A percentile compares a stretch with the other conserved stretches of the same genome.
phyloP scores from a whole-genome alignment of 2,797 vertebrate species.

The Pseudotriccus pelzelni region DNA sequence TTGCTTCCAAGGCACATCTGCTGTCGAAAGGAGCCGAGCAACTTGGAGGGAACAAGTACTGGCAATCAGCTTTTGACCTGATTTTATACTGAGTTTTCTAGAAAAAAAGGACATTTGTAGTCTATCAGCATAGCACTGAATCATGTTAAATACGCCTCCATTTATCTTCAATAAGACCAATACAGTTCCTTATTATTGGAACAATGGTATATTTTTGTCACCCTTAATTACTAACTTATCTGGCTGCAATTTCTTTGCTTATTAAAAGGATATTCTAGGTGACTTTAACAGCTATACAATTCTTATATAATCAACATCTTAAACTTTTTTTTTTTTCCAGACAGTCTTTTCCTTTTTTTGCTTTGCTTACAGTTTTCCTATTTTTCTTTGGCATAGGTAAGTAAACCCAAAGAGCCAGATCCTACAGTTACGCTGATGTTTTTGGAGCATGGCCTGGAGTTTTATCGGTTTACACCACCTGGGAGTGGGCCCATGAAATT shows the following conservation, averaged over 20 bases:
- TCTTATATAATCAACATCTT: slow-evolving; percentile 16
- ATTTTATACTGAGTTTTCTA: neutral
- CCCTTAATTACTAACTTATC: slow-evolving; percentile 45
- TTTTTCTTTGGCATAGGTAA: neutral
- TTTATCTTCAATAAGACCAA: slow-evolving; percentile 2
- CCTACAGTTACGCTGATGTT: neutral
- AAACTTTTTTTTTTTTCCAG: neutral
- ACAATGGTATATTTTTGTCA: slow-evolving; percentile 53
- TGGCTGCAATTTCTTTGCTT: neutral
- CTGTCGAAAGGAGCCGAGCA: neutral
- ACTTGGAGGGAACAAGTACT: neutral
- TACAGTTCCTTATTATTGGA: slow-evolving; percentile 1
- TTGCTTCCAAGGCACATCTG: neutral
- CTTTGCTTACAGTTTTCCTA: neutral
- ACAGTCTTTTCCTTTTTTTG: neutral
- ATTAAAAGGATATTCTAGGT: neutral
- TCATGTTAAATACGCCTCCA: neutral
- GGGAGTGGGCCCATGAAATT: neutral
- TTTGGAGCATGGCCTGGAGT: slow-evolving; percentile 22
- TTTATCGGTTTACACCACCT: slow-evolving; percentile 8
- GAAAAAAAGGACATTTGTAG: neutral
- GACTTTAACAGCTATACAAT: neutral
- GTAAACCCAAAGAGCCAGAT: neutral
- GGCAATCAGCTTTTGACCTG: slow-evolving; percentile 12
- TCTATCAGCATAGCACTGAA: neutral